These are phyloP conservation scores for Pollachius pollachius DNA, from an alignment of 2,113 vertebrate species.

Conservation along the genomic window DNA sequence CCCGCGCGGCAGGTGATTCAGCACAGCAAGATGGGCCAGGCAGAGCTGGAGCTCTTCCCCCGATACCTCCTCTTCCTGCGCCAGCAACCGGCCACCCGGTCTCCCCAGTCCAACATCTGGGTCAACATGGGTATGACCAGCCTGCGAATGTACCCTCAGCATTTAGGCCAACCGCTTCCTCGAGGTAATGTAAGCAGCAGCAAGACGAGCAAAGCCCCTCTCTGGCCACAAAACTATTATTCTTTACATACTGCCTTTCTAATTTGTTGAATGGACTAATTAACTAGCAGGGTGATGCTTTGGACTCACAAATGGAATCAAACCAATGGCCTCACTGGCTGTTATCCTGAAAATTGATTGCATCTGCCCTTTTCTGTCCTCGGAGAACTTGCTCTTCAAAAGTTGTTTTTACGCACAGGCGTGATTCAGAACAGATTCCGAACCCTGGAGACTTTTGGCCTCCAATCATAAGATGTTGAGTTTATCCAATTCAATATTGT, in stretches of 20 bases:
- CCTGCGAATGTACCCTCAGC: slow-evolving; percentile 95
- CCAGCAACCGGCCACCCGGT: slow-evolving; percentile 90
- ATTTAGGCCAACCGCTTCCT: slow-evolving; percentile 72
- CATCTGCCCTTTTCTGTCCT: slow-evolving; percentile 23
- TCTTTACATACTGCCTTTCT: slow-evolving; percentile 40
- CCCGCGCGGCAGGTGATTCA: slow-evolving; percentile 81
- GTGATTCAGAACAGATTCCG: neutral
- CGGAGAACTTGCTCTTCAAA: slow-evolving; percentile 37
- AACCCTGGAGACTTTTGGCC: too few relatives aligned
- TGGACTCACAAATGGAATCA: slow-evolving; percentile 24
- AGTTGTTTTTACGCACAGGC: neutral
- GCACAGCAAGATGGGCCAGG: slow-evolving; percentile 77
- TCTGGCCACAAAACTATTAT: slow-evolving; percentile 14
- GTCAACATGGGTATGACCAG: slow-evolving; percentile 99
- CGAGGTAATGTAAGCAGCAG: slow-evolving; percentile 99
- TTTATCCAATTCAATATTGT: too few relatives aligned
- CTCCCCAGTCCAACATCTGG: slow-evolving; percentile 98
- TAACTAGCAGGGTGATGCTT: slow-evolving; percentile 16
- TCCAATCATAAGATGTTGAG: too few relatives aligned
- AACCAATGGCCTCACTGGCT: slow-evolving; percentile 9
- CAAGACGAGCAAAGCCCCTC: slow-evolving; percentile 78
- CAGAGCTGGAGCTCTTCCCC: slow-evolving; percentile 93
- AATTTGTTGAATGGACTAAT: slow-evolving; percentile 52
- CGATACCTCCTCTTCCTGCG: slow-evolving; percentile 94
- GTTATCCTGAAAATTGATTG: slow-evolving; percentile 19